Percentiles rank a stretch among this genome's conserved stretches.
These are phyloP conservation scores for Mormoops blainvillei DNA, from an alignment of 2,113 vertebrate species.

Conservation along the genomic window DNA sequence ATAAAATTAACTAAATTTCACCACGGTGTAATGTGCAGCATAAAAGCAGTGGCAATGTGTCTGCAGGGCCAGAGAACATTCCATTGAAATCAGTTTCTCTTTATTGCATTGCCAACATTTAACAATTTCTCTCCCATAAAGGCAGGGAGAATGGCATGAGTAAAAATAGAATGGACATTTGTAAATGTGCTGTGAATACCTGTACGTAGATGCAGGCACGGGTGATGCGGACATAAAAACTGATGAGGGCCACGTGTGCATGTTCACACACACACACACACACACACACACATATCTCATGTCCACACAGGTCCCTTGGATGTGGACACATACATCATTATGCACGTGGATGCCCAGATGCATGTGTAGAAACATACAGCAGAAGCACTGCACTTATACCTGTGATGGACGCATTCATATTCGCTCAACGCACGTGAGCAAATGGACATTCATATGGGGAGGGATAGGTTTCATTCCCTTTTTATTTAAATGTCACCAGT, in stretches of 20 bases:
- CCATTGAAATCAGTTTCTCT: constrained; percentile 53
- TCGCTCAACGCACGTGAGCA: neutral
- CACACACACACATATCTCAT: neutral
- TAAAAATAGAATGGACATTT: neutral
- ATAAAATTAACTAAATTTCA: constrained; percentile 66
- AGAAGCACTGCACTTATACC: neutral
- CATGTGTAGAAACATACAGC: neutral
- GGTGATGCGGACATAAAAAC: neutral
- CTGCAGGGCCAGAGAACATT: constrained; percentile 52
- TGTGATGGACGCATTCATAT: neutral
- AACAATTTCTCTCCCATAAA: constrained; percentile 12
- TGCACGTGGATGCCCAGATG: neutral
- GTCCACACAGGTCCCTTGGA: neutral
- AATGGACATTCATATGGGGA: neutral
- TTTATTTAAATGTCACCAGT: neutral
- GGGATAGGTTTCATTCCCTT: neutral
- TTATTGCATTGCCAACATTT: constrained; percentile 37
- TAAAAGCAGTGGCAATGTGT: constrained; percentile 64
- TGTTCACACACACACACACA: neutral
- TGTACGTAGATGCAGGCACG: neutral
- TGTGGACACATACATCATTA: neutral
- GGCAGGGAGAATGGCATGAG: neutral
- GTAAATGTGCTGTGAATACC: neutral
- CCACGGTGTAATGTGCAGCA: constrained; percentile 44
- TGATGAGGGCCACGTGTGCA: neutral